Conservation (phyloP, 2,797 vertebrate genomes). For the Jordanella pulchra region DNA sequence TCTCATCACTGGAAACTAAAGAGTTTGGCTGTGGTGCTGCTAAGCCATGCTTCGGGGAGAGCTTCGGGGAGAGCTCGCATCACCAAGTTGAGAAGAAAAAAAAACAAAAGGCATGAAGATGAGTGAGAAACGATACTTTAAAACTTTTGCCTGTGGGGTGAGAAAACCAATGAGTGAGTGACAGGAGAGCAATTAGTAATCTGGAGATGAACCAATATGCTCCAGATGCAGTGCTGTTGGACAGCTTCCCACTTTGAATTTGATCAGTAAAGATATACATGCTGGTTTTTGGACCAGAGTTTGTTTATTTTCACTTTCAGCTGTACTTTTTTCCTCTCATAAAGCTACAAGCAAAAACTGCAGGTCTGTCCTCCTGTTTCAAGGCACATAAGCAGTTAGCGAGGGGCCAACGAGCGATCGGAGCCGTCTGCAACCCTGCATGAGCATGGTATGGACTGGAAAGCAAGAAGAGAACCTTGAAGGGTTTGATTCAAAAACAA, state of each 20-base stretch:
- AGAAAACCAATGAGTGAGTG: conserved; percentile 44
- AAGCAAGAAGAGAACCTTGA: background rate
- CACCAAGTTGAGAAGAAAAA: conserved; percentile 39
- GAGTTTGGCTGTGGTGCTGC: conserved; percentile 10
- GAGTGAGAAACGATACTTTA: conserved; percentile 47
- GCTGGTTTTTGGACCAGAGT: background rate
- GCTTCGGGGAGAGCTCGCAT: conserved; percentile 29
- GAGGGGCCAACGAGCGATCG: background rate
- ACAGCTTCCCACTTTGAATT: background rate
- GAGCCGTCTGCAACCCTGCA: background rate
- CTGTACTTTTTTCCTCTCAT: conserved; percentile 6
- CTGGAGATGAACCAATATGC: conserved; percentile 28
- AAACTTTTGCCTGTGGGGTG: conserved; percentile 37
- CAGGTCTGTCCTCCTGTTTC: conserved; percentile 10
- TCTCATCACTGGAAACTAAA: conserved; percentile 45
- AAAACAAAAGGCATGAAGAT: conserved; percentile 14
- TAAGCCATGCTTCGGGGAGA: conserved; percentile 23
- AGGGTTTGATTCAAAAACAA: background rate
- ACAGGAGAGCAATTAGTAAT: conserved; percentile 49
- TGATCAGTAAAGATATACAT: background rate
- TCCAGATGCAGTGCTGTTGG: conserved; percentile 7
- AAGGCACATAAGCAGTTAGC: background rate
- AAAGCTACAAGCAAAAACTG: conserved; percentile 15
- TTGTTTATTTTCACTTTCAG: background rate
- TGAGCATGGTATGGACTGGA: background rate